Conservation (phyloP, 2,888 invertebrate species). For the Hydropsyche betteni region DNA sequence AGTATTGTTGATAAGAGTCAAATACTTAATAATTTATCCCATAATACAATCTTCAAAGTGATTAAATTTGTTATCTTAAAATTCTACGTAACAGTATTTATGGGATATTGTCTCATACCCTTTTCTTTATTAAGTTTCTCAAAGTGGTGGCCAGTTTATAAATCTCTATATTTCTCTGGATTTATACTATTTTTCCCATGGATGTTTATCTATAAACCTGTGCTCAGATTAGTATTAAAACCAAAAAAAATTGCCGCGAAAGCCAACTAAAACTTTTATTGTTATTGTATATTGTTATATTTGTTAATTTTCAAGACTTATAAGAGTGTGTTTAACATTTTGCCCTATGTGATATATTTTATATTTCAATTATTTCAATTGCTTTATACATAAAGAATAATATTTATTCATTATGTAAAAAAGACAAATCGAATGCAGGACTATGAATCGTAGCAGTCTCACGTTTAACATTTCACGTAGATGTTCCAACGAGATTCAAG, state of each 20-base stretch:
- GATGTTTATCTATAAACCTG: constrained; percentile 68
- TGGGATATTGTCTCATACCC: constrained; percentile 84
- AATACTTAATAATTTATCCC: constrained; percentile 62
- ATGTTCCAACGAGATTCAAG: too few relatives aligned
- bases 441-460: too few relatives aligned
- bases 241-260: constrained; percentile 9
- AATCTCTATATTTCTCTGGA: constrained; percentile 74
- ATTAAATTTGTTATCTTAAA: constrained; percentile 70
- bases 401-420: constrained; percentile 13
- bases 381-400: neutral
- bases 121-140: constrained; percentile 76
- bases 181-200: constrained; percentile 74
- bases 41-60: constrained; percentile 58
- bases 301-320: too few relatives aligned
- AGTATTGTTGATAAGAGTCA: constrained; percentile 65
- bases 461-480: too few relatives aligned
- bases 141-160: constrained; percentile 73
- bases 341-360: neutral
- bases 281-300: neutral
- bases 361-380: neutral
- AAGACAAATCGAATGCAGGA: neutral
- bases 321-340: neutral
- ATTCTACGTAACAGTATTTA: constrained; percentile 79
- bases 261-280: neutral
- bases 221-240: constrained; percentile 52